Base-by-base conservation (phyloP, 1,140 invertebrate species). In the Euwallacea fornicatus region DNA sequence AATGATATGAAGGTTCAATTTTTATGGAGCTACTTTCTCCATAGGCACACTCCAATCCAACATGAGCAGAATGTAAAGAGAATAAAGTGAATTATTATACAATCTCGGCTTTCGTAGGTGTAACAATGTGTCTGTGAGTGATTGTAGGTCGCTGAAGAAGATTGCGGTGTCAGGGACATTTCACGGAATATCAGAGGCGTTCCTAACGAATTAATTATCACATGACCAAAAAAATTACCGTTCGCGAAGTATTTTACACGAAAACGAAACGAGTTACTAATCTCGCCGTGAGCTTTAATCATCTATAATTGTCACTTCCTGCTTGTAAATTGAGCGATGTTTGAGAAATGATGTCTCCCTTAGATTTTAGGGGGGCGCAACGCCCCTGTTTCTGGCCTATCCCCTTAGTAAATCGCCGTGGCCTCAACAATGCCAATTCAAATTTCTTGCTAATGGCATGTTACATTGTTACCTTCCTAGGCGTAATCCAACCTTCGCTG, bases 371-470 rank as follows among this genome's bases (percentile, higher is more conserved):
- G 9, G 9, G 21, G 16, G 7, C 9, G 21, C 3, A 7, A 43
- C 65, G 65, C 55, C 55, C 50, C 65, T 66, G 65, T 15, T 2
- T 10, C 7, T 42, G 16, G 13, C 7, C 56, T 46, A 16, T 53
- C 9, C 56, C 69, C 63, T 41, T 47, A 46, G 61, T 58, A 71
- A 65, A 71, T 66, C 69, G 69, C 61, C 73, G 70, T 76, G 71
- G 72, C 76, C 76, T 63, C 80, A 78, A 81, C 80, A 81, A 81
- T 81, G 79, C 79, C 80, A 81, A 81, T 81, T 81, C 76, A 81
- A 76, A 81, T 81, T 80, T 79, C 74, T 77, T 81, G 77, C 78
- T 81, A 81, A 81, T 81, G 79, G 80, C 80, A 80, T 77, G 80
- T 81, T 80, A 81, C 79, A 81, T 81, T 81, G 80, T 81, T 80